A percentile compares a stretch with the other conserved stretches of the same genome.
Evolutionary conservation across 64 coral and sea anemone species (phyloP).

Genomic region (Montipora sp.): DNA sequence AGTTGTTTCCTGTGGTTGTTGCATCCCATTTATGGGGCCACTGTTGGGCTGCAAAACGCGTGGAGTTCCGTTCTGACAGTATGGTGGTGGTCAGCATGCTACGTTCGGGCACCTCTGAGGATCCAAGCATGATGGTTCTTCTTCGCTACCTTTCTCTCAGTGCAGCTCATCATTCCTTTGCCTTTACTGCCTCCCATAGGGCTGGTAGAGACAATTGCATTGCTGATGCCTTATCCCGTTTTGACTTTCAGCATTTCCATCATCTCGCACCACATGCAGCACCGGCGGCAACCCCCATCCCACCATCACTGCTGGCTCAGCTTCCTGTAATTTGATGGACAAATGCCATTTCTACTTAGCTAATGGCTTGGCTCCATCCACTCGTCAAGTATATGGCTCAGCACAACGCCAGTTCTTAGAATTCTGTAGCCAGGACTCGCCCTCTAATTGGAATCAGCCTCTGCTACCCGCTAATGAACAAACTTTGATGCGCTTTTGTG

Average conservation of each 20-base stretch:
- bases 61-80: too few species aligned
- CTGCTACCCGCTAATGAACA: not conserved
- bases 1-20: too few species aligned
- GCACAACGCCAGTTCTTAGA: not conserved
- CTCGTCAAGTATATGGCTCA: conserved; percentile 1
- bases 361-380: conserved; percentile 18
- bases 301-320: not conserved
- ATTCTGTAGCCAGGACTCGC: not conserved
- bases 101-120: too few species aligned
- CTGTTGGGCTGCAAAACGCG: too few species aligned
- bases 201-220: conserved; percentile 13
- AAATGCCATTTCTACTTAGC: not conserved
- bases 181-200: not conserved
- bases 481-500: not conserved
- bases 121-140: too few species aligned
- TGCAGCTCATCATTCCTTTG: too few species aligned
- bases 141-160: too few species aligned
- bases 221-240: conserved; percentile 29
- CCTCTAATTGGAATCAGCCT: not conserved
- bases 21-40: too few species aligned
- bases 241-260: conserved; percentile 21
- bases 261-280: conserved; percentile 9
- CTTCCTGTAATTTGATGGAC: not conserved
- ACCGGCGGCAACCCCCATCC: not conserved
- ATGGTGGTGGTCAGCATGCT: too few species aligned